Evolutionary conservation across 2,888 invertebrate genomes (phyloP).

Genomic region (Bimastos eiseni): DNA sequence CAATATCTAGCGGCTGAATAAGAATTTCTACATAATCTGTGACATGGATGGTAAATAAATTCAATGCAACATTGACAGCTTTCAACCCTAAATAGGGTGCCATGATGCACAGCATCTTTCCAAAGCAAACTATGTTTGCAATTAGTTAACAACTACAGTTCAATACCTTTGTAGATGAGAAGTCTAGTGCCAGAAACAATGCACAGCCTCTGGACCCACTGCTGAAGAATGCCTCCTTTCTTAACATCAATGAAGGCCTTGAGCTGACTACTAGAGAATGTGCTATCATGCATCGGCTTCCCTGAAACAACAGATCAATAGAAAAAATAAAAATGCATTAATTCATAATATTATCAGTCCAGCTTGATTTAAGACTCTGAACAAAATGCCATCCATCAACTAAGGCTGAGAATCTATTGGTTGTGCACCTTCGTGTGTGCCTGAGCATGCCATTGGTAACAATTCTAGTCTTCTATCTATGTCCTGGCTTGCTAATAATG

Average conservation of each 20-base stretch:
- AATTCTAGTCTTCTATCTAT: too few species aligned
- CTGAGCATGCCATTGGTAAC: too few species aligned
- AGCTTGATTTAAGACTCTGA: too few species aligned
- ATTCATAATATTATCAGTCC: background rate
- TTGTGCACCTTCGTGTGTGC: too few species aligned
- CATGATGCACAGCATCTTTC: background rate
- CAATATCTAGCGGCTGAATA: background rate
- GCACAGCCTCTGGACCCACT: constrained; percentile 60
- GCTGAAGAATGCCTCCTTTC: constrained; percentile 61
- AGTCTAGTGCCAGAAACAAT: constrained; percentile 61
- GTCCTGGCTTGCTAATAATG: too few species aligned
- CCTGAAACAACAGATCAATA: constrained; percentile 51
- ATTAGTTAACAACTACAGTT: background rate
- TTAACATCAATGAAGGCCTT: constrained; percentile 56
- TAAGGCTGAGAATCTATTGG: too few species aligned
- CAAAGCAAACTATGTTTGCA: background rate
- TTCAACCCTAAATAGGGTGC: background rate
- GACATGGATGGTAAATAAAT: background rate
- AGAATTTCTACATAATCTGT: background rate
- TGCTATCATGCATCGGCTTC: constrained; percentile 60
- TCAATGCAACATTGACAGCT: background rate
- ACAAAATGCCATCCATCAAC: too few species aligned
- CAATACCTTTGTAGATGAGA: constrained; percentile 59
- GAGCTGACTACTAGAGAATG: constrained; percentile 58
- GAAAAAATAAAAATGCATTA: constrained; percentile 18